Evolutionary conservation across 2,113 vertebrate genomes (phyloP).

Genomic region (Amphiprion ocellaris): DNA sequence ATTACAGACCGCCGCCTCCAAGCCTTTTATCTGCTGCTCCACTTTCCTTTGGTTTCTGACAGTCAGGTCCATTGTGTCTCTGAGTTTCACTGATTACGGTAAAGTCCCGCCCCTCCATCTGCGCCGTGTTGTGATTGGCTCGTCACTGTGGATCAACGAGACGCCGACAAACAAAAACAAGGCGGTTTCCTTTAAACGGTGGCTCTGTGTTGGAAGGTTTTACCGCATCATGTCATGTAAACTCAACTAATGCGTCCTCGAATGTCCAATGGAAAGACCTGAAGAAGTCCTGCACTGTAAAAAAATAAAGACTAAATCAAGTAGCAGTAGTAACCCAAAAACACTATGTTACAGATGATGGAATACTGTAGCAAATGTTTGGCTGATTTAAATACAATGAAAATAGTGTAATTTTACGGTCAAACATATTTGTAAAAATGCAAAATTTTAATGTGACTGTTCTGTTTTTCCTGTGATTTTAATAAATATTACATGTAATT

Average conservation of each 20-base stretch:
- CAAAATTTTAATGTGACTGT: too few relatives aligned
- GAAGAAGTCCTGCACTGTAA: neutral
- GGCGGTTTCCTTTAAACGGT: neutral
- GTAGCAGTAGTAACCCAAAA: too few relatives aligned
- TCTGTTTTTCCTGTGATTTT: too few relatives aligned
- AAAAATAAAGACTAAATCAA: too few relatives aligned
- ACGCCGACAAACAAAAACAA: conserved; percentile 23
- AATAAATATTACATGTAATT: too few relatives aligned
- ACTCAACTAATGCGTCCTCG: neutral
- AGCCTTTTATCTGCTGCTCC: conserved; percentile 28
- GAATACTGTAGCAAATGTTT: too few relatives aligned
- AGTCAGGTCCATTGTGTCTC: conserved; percentile 23
- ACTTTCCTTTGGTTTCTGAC: conserved; percentile 30
- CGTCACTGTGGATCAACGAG: neutral
- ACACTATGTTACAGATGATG: too few relatives aligned
- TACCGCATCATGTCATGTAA: neutral
- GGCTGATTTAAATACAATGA: too few relatives aligned
- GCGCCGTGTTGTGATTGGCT: conserved; percentile 55
- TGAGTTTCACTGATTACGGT: conserved; percentile 20
- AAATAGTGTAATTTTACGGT: too few relatives aligned
- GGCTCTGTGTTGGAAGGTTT: neutral
- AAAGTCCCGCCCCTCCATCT: conserved; percentile 27
- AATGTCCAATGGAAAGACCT: neutral
- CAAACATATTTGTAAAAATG: too few relatives aligned
- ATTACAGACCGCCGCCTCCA: neutral